These are phyloP conservation scores for Drosophila testacea DNA, from an alignment of 2,888 invertebrate genomes.

Conservation along the genomic window DNA sequence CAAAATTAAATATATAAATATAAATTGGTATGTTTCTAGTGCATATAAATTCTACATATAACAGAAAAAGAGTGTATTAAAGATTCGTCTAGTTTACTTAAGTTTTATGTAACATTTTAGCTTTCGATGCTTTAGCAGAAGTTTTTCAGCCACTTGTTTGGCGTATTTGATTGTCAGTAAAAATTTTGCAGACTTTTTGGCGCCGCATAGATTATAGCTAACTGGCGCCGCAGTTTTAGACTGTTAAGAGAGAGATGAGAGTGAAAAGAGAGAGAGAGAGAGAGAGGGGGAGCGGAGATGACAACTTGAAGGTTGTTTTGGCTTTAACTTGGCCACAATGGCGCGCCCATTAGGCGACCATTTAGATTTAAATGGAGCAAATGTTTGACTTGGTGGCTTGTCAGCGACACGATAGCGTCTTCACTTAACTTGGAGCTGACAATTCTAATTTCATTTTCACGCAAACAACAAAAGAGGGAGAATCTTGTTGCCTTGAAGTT, in stretches of 20 bases:
- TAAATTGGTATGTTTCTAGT: no score
- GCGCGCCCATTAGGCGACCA: constrained; percentile 54
- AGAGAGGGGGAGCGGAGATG: constrained; percentile 4
- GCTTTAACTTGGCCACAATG: constrained; percentile 67
- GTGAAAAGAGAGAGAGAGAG: constrained; percentile 7
- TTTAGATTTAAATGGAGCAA: constrained; percentile 63
- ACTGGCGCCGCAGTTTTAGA: constrained; percentile 74
- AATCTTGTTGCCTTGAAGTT: constrained; percentile 39
- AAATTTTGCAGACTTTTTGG: constrained; percentile 82
- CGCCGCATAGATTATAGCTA: constrained; percentile 81
- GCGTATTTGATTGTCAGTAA: constrained; percentile 74
- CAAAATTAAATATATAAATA: no score
- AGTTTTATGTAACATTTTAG: constrained; percentile 20
- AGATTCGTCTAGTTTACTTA: constrained; percentile 7
- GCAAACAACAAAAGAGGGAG: constrained; percentile 44
- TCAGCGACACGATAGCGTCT: constrained; percentile 57
- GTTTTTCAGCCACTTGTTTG: constrained; percentile 63
- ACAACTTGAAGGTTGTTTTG: constrained; percentile 27
- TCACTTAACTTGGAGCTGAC: constrained; percentile 38
- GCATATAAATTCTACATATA: background rate
- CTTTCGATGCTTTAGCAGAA: constrained; percentile 49
- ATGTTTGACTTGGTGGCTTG: constrained; percentile 59
- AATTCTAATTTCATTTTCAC: constrained; percentile 77
- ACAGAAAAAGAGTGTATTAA: constrained; percentile 12
- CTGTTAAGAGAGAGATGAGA: constrained; percentile 5